phyloP scores from a whole-genome alignment of 2,888 invertebrate genomes.

The Rhingia campestris region DNA sequence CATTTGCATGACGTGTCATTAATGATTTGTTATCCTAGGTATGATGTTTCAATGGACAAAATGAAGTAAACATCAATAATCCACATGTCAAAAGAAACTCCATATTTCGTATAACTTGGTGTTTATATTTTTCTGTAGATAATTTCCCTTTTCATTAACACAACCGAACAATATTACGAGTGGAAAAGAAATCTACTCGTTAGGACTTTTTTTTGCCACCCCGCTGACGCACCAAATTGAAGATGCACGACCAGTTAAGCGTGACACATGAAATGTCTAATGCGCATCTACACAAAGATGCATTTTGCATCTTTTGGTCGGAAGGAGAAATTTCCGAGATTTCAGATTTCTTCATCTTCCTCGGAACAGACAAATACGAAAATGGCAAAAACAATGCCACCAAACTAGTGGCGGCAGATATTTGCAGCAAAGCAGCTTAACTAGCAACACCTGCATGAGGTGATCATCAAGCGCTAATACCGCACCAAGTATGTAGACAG shows the following conservation, averaged over 20 bases:
- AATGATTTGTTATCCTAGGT: background rate
- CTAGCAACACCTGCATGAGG: slow-evolving; percentile 25
- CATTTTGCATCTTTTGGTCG: slow-evolving; percentile 42
- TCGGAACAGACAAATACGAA: slow-evolving; percentile 1
- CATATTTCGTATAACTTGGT: too few species aligned
- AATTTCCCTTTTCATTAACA: slow-evolving; percentile 52
- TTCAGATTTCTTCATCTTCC: slow-evolving; percentile 22
- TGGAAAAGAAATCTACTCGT: slow-evolving; percentile 45
- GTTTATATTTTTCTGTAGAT: too few species aligned
- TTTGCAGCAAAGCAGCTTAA: slow-evolving; percentile 17
- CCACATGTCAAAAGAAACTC: too few species aligned
- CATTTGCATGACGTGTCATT: too few species aligned
- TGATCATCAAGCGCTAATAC: slow-evolving; percentile 21
- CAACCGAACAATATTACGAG: slow-evolving; percentile 14
- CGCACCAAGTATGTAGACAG: background rate
- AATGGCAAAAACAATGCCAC: slow-evolving; percentile 31
- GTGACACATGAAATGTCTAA: slow-evolving; percentile 25
- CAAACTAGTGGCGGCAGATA: slow-evolving; percentile 19
- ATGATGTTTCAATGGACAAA: slow-evolving; percentile 8
- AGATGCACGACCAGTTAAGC: slow-evolving; percentile 24
- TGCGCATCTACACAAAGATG: slow-evolving; percentile 18
- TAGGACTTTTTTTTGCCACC: slow-evolving; percentile 39
- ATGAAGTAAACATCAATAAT: too few species aligned
- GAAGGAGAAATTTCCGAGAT: slow-evolving; percentile 51
- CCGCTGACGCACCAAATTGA: slow-evolving; percentile 15